Evolutionary conservation across 64 coral and sea anemone genomes (phyloP), one percentile per base, ranked within the genome.

Genomic region (Platygyra sinensis): DNA sequence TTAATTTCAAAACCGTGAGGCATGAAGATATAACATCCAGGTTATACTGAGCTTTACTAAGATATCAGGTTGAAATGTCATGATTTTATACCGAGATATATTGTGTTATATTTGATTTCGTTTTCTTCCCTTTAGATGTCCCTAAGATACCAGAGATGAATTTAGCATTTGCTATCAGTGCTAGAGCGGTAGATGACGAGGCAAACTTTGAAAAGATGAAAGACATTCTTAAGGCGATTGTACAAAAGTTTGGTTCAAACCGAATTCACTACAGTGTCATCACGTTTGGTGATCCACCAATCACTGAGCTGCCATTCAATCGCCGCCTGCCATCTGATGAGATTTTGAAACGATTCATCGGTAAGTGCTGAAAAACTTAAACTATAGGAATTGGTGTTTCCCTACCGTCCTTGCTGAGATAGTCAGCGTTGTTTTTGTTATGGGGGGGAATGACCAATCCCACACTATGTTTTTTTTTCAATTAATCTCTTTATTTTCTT

Each of bases 91-190:
- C 42, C 42, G 42, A 46, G 42, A 46, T 46, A 46, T 46, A 46
- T 5, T 8, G 42, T 46, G 42, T 8, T 46, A 46, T 46, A 46
- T 46, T 46, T 46, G 42, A 46, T 46, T 46, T 72, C 55, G 12
- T 72, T 46, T 76, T 24, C 11, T 62, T 29, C 31, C 65, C n/a
- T 69, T 29, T 25, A 92, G 90, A 85, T 42, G 83, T 78, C 29
- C 82, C 72, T 3, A 76, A 67, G 62, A 46, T 92, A 10, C 90
- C 81, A 19, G 81, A 92, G 29, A 78, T 86, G 20, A 83, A 92
- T 49, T 86, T 92, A 67, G 80, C 59, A 54, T 92, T 92, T 74
- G 90, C 82, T 24, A 86, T 92, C 81, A 92, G 82, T 15, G 90
- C 90, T 32, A 76, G 50, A 76, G 71, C 80, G 36, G 60, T 86